These are phyloP conservation scores for Ips typographus DNA, from an alignment of 1,140 invertebrate species.

Conservation along the genomic window DNA sequence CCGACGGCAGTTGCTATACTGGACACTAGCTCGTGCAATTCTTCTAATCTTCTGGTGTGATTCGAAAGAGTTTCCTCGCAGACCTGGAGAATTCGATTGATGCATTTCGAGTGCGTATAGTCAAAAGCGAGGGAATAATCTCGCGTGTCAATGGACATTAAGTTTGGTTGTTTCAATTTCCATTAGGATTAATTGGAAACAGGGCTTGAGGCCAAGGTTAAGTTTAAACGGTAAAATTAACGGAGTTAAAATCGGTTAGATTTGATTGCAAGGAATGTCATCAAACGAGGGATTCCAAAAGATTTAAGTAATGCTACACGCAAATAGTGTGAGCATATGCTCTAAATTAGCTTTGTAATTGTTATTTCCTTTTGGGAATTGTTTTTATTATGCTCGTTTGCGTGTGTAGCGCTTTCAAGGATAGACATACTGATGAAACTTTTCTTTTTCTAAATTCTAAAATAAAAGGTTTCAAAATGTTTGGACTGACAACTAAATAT, in stretches of 20 bases:
- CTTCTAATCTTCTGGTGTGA: conserved; percentile 66
- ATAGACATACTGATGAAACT: neutral
- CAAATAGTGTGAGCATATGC: conserved; percentile 2
- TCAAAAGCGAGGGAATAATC: conserved; percentile 6
- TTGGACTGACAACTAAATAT: too few relatives aligned
- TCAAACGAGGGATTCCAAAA: too few relatives aligned
- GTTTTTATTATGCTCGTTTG: conserved; percentile 32
- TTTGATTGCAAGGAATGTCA: too few relatives aligned
- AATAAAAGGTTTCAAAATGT: too few relatives aligned
- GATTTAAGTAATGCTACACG: neutral
- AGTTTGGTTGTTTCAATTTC: conserved; percentile 29
- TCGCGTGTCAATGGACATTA: conserved; percentile 29
- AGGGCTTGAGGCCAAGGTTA: conserved; percentile 29
- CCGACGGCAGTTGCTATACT: conserved; percentile 77
- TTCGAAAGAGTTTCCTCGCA: conserved; percentile 73
- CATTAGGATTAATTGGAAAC: conserved; percentile 31
- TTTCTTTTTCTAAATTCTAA: too few relatives aligned
- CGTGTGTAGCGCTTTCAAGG: conserved; percentile 36
- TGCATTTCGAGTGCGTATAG: neutral
- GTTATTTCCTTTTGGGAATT: conserved; percentile 31
- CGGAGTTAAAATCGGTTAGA: too few relatives aligned
- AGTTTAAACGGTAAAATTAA: neutral
- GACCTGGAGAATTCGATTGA: conserved; percentile 51
- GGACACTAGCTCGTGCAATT: conserved; percentile 72
- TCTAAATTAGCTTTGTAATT: conserved; percentile 5